Evolutionary conservation across 2,888 invertebrate genomes (phyloP), one percentile per base, ranked within the genome.

Genomic region (Idaea biselata): DNA sequence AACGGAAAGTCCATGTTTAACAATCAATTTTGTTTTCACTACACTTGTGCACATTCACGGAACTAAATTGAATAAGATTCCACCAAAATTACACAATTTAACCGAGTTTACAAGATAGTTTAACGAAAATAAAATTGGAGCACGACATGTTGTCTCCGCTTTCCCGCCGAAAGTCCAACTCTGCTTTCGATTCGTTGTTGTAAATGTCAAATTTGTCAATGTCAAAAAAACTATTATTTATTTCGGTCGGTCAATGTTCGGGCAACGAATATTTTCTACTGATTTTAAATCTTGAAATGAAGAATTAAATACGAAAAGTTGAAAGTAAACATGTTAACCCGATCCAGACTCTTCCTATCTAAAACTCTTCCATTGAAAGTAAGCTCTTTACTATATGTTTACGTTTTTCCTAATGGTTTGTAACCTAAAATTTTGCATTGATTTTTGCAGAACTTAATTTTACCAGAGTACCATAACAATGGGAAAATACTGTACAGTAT

Each of bases 391-490:
- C 55, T 32, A 33, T 57, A 32, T 66, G 57, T 58, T 61, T 62
- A 58, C 33, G 59, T 55, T 33, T 11, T 16, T 16, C 16, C 18
- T 7, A 56, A 55, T 57, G 33, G 62, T 68, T n/a, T 72, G 32
- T 81, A 81, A 82, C 82, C 80, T 77, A 65, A 74, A 32, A 61
- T 62, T 63, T 59, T 16, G 11, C n/a, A 18, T 58, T 58, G 58
- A 58, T 54, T 59, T 79, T 91, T 91, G 76, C 87, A 93, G 93
- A 88, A 83, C 84, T 72, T 83, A 72, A 79, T 84, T 72, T 82
- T 84, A 67, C 74, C 79, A 56, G 91, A 90, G 71, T 85, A 83
- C 67, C 86, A 89, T 73, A 90, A 89, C 82, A 89, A 90, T 79
- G 78, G 83, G 55, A 79, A 84, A 58, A 74, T 88, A 68, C 65